Evolutionary conservation across 2,888 invertebrate genomes (phyloP).

Genomic region (Drosophila rubida): DNA sequence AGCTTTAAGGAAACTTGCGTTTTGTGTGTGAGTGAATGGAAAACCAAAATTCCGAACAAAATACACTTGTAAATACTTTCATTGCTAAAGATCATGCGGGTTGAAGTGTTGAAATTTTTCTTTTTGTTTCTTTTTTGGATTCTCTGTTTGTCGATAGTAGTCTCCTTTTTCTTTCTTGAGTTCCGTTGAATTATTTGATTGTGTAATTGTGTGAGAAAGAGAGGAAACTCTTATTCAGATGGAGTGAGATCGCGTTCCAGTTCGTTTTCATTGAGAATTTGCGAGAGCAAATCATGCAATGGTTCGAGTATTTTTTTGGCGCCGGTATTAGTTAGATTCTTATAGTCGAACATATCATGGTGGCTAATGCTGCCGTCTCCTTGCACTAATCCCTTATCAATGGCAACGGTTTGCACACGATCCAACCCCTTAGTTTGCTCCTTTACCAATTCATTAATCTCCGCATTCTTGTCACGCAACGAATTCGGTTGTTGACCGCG

Average conservation of each 20-base stretch:
- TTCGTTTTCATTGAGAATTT: conserved; percentile 91
- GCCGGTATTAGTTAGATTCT: conserved; percentile 94
- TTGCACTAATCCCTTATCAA: conserved; percentile 92
- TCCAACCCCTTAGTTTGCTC: conserved; percentile 88
- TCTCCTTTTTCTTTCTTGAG: not conserved
- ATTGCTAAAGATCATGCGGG: conserved; percentile 43
- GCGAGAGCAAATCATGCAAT: conserved; percentile 91
- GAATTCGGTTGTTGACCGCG: conserved; percentile 94
- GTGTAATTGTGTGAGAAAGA: conserved; percentile 31
- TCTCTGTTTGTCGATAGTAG: not conserved
- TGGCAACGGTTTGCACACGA: conserved; percentile 91
- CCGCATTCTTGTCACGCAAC: conserved; percentile 90
- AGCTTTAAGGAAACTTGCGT: conserved; percentile 63
- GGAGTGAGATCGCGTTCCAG: conserved; percentile 90
- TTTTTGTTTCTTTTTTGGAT: not conserved
- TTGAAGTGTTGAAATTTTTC: conserved; percentile 36
- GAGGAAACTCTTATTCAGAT: conserved; percentile 87
- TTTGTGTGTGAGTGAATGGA: conserved; percentile 19
- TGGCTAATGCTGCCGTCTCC: conserved; percentile 93
- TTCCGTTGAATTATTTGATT: not conserved
- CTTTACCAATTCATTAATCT: conserved; percentile 90
- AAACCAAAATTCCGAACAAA: conserved; percentile 31
- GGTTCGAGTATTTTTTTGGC: conserved; percentile 95
- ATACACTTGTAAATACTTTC: conserved; percentile 54
- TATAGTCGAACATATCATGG: conserved; percentile 96